These are phyloP conservation scores for Climacteris rufus DNA, from an alignment of 2,113 vertebrate genomes.

Conservation along the genomic window DNA sequence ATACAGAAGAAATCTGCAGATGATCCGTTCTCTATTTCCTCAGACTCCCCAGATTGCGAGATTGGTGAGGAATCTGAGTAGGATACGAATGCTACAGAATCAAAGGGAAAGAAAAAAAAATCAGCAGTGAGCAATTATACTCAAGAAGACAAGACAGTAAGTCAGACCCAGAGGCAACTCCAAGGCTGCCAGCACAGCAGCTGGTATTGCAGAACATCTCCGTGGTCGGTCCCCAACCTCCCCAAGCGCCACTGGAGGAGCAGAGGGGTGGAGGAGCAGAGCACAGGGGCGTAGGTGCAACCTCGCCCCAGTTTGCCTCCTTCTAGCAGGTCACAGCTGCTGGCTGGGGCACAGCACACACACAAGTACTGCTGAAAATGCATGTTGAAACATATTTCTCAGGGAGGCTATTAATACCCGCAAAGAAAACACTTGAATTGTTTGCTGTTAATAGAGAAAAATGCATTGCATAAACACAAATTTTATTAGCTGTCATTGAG, in stretches of 20 bases:
- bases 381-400: conserved; percentile 58
- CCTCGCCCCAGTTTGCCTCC: not conserved
- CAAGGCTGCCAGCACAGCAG: conserved; percentile 43
- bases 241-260: not conserved
- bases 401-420: conserved; percentile 24
- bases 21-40: not conserved
- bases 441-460: conserved; percentile 47
- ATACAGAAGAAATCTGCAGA: not conserved
- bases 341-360: not conserved
- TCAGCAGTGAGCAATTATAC: not conserved
- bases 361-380: not conserved
- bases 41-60: not conserved
- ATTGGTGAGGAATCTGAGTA: not conserved
- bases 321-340: conserved; percentile 5
- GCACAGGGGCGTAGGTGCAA: not conserved
- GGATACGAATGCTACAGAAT: not conserved
- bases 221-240: not conserved
- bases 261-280: not conserved
- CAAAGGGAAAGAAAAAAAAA: not conserved
- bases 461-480: not conserved
- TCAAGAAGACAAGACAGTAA: not conserved
- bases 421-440: conserved; percentile 47
- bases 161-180: conserved; percentile 27
- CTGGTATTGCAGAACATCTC: conserved; percentile 13
- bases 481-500: not conserved